Evolutionary conservation across 1,140 invertebrate genomes (phyloP).

Genomic region (Polyergus mexicanus): DNA sequence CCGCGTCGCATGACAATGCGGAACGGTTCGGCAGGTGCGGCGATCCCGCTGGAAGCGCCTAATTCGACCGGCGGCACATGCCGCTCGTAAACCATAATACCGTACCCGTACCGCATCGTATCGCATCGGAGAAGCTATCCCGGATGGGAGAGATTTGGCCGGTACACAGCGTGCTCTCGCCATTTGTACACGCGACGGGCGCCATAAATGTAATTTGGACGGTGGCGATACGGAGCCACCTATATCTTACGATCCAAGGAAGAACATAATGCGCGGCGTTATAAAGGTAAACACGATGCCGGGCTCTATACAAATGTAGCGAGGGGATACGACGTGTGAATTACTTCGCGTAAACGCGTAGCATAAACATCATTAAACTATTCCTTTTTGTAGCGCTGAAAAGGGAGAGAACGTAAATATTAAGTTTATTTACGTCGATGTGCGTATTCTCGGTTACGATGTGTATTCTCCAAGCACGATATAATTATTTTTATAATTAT

Average conservation of each 20-base stretch:
- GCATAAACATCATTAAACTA: not conserved
- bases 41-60: conserved; percentile 53
- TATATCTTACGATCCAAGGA: conserved; percentile 9
- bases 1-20: conserved; percentile 75
- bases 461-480: no score
- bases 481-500: not conserved
- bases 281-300: conserved; percentile 41
- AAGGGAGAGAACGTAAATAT: not conserved
- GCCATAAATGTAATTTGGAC: conserved; percentile 70
- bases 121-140: no score
- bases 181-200: conserved; percentile 60
- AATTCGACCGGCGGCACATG: conserved; percentile 72
- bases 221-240: conserved; percentile 19
- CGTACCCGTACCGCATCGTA: not conserved
- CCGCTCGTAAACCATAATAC: conserved; percentile 72
- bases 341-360: conserved; percentile 22
- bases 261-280: conserved; percentile 22
- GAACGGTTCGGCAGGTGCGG: conserved; percentile 68
- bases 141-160: conserved; percentile 37
- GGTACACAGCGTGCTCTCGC: conserved; percentile 30
- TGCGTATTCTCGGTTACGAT: not conserved
- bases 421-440: not conserved
- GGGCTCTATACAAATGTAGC: conserved; percentile 4
- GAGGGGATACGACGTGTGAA: conserved; percentile 30
- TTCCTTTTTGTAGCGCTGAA: not conserved